phyloP scores from a whole-genome alignment of 2,797 vertebrate genomes.

The Saguinus oedipus region DNA sequence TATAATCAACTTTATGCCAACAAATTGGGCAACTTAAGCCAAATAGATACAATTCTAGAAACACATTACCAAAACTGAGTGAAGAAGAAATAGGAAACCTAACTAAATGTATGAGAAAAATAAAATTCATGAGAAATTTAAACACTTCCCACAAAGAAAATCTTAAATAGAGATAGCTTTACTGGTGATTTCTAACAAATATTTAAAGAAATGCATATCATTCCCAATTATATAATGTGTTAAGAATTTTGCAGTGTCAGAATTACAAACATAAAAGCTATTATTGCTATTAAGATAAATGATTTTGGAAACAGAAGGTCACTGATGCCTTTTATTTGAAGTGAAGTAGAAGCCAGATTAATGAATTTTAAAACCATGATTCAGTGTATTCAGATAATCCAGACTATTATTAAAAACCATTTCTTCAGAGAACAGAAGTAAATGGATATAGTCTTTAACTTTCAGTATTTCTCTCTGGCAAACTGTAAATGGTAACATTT shows the following conservation, averaged over 20 bases:
- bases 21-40: background rate
- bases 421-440: background rate
- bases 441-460: background rate
- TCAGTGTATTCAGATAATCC: background rate
- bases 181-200: background rate
- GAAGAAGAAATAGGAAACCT: background rate
- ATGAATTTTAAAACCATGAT: background rate
- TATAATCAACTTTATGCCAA: background rate
- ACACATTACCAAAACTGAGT: background rate
- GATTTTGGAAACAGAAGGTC: background rate
- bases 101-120: background rate
- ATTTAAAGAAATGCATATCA: background rate
- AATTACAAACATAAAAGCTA: background rate
- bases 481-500: background rate
- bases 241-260: background rate
- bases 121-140: background rate
- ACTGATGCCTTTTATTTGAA: background rate
- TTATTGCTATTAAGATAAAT: background rate
- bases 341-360: background rate
- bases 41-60: background rate
- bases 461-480: conserved; percentile 1
- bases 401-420: background rate
- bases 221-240: background rate
- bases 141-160: background rate
- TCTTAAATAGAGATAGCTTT: background rate